Evolutionary conservation across 2,797 vertebrate genomes (phyloP).

Genomic region (Moxostoma hubbsi): DNA sequence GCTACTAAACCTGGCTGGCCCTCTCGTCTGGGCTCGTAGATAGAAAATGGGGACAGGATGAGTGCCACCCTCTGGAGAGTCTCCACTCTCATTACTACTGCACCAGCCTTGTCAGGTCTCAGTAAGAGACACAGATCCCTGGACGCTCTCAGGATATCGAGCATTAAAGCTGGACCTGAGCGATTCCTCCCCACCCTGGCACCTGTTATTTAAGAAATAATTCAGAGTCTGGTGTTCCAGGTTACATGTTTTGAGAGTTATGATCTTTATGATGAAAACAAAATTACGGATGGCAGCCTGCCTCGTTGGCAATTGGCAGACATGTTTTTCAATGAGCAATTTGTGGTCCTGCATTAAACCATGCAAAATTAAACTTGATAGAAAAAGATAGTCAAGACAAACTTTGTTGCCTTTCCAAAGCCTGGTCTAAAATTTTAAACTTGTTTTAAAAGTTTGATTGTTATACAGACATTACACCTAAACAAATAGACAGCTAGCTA

Average conservation of each 20-base stretch:
- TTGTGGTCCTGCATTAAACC: slow-evolving; percentile 43
- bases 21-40: slow-evolving; percentile 20
- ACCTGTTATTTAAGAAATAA: slow-evolving; percentile 38
- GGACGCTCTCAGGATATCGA: slow-evolving; percentile 4
- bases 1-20: slow-evolving; percentile 47
- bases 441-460: too few species aligned
- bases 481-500: too few species aligned
- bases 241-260: slow-evolving; percentile 33
- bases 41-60: slow-evolving; percentile 44
- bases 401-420: too few species aligned
- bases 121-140: not conserved
- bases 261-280: slow-evolving; percentile 11
- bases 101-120: slow-evolving; percentile 39
- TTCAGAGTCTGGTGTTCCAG: not conserved
- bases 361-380: slow-evolving; percentile 22
- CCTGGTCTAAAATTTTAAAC: too few species aligned
- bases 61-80: slow-evolving; percentile 48
- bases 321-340: slow-evolving; percentile 39
- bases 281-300: slow-evolving; percentile 19
- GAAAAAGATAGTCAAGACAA: too few species aligned
- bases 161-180: not conserved
- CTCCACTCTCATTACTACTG: slow-evolving; percentile 43
- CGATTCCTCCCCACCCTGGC: slow-evolving; percentile 6
- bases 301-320: slow-evolving; percentile 26
- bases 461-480: too few species aligned